Base-by-base conservation (phyloP, 2,797 vertebrate genomes). In the Sebastes vulpes region DNA sequence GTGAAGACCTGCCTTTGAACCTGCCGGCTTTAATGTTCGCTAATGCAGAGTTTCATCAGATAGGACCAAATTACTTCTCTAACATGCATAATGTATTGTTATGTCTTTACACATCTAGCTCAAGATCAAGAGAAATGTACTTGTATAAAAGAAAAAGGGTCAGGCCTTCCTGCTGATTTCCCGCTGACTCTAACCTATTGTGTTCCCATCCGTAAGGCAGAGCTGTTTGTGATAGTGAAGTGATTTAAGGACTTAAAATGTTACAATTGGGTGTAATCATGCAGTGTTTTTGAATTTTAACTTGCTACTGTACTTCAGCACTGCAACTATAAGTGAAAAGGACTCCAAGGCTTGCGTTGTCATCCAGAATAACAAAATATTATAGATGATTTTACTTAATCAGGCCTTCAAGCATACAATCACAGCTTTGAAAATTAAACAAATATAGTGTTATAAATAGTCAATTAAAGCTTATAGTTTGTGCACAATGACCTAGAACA, bases 31-130 rank as follows among this genome's bases (percentile, higher is more conserved):
- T 88, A 85, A 91, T 83, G 80, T 91, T 75, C 38, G 18, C 86
- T 83, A 88, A 85, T 90, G 92, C 84, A 71, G 77, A 52, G 69
- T 91, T 86, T 84, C 84, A 89, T 92, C 89, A 88, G 88, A 89
- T 86, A 65, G 82, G 74, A 70, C 85, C 66, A 89, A 92, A 92
- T 90, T 56, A 89, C 89, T 84, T 86, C 70, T 80, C 58, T 2
- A 10, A 84, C 86, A 92, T 94, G 87, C 88, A 94, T 93, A 90
- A 94, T 93, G 82, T 72, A 92, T 92, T 82, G 75, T 85, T 79
- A 82, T 81, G 81, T 90, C 93, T 90, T 89, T 72, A 77, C 57
- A 87, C 74, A 89, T 94, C 72, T 88, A 72, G 57, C 78, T 92
- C 83, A 89, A 77, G 81, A 88, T 91, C 65, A 85, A 81, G 83